Base-by-base conservation (phyloP, 2,888 invertebrate species). In the Serrognathus titanus region DNA sequence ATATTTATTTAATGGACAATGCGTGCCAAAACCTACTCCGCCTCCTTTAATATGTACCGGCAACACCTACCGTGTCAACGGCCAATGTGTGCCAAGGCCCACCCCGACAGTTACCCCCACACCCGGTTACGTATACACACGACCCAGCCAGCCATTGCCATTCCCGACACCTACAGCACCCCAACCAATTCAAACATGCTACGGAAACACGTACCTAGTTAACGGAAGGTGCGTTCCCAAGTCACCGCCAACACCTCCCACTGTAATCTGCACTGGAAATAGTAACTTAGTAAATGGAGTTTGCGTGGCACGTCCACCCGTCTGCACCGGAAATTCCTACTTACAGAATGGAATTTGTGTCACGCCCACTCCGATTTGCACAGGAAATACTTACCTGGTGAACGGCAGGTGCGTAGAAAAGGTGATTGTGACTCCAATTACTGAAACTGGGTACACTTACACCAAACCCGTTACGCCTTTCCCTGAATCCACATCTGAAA, bases 1-100 rank as follows among this genome's bases (percentile, higher is more conserved):
- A 1, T 35, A 53, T 11, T 48, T 53, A 9, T 13, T 40, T 12
- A 59, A 56, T 39, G 61, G 61, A 11, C n/a, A 36, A 51, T 61
- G 61, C 36, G 55, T 58, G 8, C 55, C 55, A 8, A 35, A 39
- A 13, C 53, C 59, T 13, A 48, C 61, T 8, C 50, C 55, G 11
- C n/a, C 54, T 6, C 13, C 51, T 36, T 13, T 40, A 9, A 12
- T 40, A 7, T 40, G 40, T 9, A 12, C 40, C 11, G 40, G 40
- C 11, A 40, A 40, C 10, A 40, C 40, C 12, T 40, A 40, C 7
- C 40, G 11, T 6, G 11, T 40, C 40, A 40, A 40, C 40, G 40
- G 40, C 6, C 40, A 40, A 9, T 40, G 40, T 12, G 40, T 40
- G 11, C 11, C 40, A 40, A 40, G 40, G 7, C 11, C 40, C 11